Evolutionary conservation across 2,113 vertebrate genomes (phyloP), one percentile per base, ranked within the genome.

Genomic region (Alces alces): DNA sequence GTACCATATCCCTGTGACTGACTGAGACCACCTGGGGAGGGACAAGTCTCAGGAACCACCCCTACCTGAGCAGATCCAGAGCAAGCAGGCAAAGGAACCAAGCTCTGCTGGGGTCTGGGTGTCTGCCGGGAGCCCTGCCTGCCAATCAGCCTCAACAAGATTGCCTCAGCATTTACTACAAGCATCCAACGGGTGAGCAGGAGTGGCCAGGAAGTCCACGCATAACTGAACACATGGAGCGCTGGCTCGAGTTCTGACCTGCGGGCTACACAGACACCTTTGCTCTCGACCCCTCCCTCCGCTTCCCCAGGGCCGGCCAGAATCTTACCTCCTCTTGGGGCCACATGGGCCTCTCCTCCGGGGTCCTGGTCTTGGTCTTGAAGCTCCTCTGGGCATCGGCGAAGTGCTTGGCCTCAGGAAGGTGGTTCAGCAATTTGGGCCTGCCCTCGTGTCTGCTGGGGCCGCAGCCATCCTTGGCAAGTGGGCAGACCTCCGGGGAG

Each of bases 381-480:
- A 99, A 98, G 88, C 98, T 98, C 98, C 99, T 99, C 97, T 99
- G 99, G 43, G 98, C 94, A 2, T 99, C 99, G 21, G 98, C 98
- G 30, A 98, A 98, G 96, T 99, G 99, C 98, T 99, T 99, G 55
- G 99, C 98, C 79, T 99, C 99, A 23, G 99, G 97, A 23, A 99
- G 99, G 87, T 99, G 99, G 97, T 99, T 99, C 97, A 99, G 99
- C 0, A 99, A 99, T 98, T 99, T 99, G 96, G 99, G 99, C 96
- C 99, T 99, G n/a, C 99, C 99, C 93, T 99, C 99, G 0, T 99
- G 99, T 92, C 99, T 99, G 96, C 98, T 99, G 93, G 99, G 95
- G 54, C 98, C 97, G 2, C 98, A 98, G 98, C 98, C 95, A 91
- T 98, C 98, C 96, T 99, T 99, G 1, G 98, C 97, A 73, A 99